These are phyloP conservation scores for Drusus annulatus DNA, from an alignment of 1,140 invertebrate genomes.

Conservation along the genomic window DNA sequence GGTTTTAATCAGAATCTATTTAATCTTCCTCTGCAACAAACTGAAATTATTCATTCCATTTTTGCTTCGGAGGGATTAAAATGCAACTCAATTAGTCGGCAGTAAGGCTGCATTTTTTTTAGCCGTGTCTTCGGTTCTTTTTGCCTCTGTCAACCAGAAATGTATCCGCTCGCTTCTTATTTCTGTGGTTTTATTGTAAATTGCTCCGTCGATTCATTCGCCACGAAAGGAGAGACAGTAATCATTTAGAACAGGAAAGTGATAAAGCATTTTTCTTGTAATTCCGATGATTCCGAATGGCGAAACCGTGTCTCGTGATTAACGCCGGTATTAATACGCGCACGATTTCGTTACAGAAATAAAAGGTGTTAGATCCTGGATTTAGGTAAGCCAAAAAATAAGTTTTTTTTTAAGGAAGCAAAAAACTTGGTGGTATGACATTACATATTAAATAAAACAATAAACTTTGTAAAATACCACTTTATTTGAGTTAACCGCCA, in stretches of 20 bases:
- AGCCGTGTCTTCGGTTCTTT: too few species aligned
- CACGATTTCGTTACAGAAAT: too few species aligned
- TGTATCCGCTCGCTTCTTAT: constrained; percentile 6
- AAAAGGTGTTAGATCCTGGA: too few species aligned
- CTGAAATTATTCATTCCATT: neutral
- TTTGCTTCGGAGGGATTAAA: constrained; percentile 2
- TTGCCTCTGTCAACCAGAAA: constrained; percentile 9
- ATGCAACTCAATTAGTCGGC: constrained; percentile 12
- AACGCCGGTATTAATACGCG: too few species aligned
- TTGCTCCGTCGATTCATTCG: neutral
- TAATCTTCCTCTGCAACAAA: constrained; percentile 12
- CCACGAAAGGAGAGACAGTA: constrained; percentile 12
- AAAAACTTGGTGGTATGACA: too few species aligned
- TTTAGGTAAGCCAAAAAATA: too few species aligned
- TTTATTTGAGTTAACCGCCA: too few species aligned
- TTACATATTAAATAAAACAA: too few species aligned
- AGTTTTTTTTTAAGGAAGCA: too few species aligned
- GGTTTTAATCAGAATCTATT: constrained; percentile 25
- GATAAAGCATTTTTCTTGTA: constrained; percentile 12
- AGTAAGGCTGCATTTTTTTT: constrained; percentile 14
- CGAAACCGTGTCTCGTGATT: neutral
- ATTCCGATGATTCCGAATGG: neutral
- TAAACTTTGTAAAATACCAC: too few species aligned
- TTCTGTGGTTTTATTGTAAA: constrained; percentile 34
- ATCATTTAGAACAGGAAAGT: constrained; percentile 26